Evolutionary conservation across 2,888 invertebrate genomes (phyloP).

Genomic region (Epirrhoe tristata): DNA sequence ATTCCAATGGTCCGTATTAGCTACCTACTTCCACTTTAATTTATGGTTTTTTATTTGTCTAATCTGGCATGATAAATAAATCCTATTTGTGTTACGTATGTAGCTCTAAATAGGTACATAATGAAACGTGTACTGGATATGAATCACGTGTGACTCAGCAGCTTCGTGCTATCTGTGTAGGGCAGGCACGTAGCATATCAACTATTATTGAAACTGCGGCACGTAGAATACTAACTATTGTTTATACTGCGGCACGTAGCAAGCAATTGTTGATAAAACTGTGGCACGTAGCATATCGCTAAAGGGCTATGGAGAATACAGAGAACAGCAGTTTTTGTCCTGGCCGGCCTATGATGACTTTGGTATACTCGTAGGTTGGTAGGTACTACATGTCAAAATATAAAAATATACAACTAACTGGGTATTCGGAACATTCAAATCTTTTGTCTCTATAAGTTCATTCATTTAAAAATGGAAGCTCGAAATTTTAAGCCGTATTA

Average conservation of each 20-base stretch:
- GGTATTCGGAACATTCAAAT: too few relatives aligned
- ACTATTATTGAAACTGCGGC: conserved; percentile 5
- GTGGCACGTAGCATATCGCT: conserved; percentile 20
- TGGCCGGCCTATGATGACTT: background rate
- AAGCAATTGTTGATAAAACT: conserved; percentile 12
- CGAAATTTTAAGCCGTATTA: background rate
- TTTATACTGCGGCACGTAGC: conserved; percentile 23
- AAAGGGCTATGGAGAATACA: background rate
- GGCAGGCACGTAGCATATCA: conserved; percentile 56
- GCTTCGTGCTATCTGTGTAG: conserved; percentile 61
- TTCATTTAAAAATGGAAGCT: too few relatives aligned
- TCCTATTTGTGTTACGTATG: conserved; percentile 38
- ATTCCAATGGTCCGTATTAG: too few relatives aligned
- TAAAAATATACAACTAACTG: too few relatives aligned
- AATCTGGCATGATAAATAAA: background rate
- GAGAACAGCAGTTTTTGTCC: background rate
- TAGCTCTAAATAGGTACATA: conserved; percentile 55
- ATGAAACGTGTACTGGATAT: conserved; percentile 66
- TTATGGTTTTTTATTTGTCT: background rate
- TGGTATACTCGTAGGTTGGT: too few relatives aligned
- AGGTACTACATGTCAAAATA: too few relatives aligned
- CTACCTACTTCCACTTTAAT: background rate
- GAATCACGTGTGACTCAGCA: conserved; percentile 74
- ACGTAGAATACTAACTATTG: conserved; percentile 25
- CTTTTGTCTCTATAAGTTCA: too few relatives aligned